phyloP scores from a whole-genome alignment of 2,113 vertebrate genomes.

The Hyaena hyaena region DNA sequence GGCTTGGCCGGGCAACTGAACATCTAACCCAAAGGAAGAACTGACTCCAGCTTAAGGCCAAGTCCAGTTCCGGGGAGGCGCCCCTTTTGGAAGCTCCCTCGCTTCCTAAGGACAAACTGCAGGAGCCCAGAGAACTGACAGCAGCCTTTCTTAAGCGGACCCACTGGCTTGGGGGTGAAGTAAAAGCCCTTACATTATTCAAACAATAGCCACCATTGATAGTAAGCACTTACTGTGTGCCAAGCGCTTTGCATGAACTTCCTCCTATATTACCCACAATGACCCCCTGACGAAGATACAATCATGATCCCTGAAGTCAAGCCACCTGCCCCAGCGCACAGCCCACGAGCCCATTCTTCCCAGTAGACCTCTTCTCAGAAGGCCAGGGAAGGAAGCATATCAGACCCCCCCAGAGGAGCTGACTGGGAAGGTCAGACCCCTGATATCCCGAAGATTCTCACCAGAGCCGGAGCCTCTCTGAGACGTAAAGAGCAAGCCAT shows the following conservation, averaged over 20 bases:
- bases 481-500: neutral
- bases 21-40: neutral
- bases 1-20: neutral
- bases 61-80: neutral
- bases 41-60: fast-evolving
- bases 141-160: neutral
- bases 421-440: neutral
- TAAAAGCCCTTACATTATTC: neutral
- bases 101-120: neutral
- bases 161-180: neutral
- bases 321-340: neutral
- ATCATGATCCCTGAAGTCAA: neutral
- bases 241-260: neutral
- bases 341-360: neutral
- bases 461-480: neutral
- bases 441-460: neutral
- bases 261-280: neutral
- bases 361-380: neutral
- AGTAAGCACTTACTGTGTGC: neutral
- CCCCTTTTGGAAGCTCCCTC: neutral
- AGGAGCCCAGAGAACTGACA: neutral
- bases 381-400: neutral
- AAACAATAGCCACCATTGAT: neutral
- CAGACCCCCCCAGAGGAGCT: neutral
- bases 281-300: neutral